Base-by-base conservation (phyloP, 1,140 invertebrate species). In the Zaprionus gabonicus region DNA sequence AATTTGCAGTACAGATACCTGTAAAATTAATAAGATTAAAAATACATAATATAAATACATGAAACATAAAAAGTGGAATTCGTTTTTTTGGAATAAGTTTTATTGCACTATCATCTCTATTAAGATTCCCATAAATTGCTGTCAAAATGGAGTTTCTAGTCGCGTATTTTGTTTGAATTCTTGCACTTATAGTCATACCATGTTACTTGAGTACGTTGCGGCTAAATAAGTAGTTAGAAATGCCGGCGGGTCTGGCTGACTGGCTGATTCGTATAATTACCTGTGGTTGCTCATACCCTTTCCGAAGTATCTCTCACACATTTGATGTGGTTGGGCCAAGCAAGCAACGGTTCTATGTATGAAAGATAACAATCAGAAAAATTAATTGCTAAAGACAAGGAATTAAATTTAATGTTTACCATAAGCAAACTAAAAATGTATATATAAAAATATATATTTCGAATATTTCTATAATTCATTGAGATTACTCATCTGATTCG, bases 181-280 rank as follows among this genome's bases (percentile, higher is more conserved):
- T 1, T 51, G 17, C 46, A 10, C 7, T 7, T 49, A 23, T 20
- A 10, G 46, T 25, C 46, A 25, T 51, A 51, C 9, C 13, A 51
- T 12, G 20, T 25, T 46, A n/a, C 38, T n/a, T 41, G 9, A 23
- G 23, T 34, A 34, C 31, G 9, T 10, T 34, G 38, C n/a, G 38
- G n/a, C 7, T 51, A 25, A 51, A 51, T 51, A 25, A 46, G 17
- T 51, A 25, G 46, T 13, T 25, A 23, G 36, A 56, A 25, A 36
- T 51, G 44, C 41, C 46, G 27, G 25, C 20, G 13, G n/a, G 46
- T 56, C 51, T 71, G 20, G 13, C 62, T 53, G 13, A 53, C 62
- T 64, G 44, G 46, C 20, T 15, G 57, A 59, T 27, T 53, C 62
- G 36, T 36, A 20, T 64, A 51, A 51, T 51, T 23, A 25, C 4